phyloP scores from a whole-genome alignment of 1,140 invertebrate species.

The Orchesella cincta region DNA sequence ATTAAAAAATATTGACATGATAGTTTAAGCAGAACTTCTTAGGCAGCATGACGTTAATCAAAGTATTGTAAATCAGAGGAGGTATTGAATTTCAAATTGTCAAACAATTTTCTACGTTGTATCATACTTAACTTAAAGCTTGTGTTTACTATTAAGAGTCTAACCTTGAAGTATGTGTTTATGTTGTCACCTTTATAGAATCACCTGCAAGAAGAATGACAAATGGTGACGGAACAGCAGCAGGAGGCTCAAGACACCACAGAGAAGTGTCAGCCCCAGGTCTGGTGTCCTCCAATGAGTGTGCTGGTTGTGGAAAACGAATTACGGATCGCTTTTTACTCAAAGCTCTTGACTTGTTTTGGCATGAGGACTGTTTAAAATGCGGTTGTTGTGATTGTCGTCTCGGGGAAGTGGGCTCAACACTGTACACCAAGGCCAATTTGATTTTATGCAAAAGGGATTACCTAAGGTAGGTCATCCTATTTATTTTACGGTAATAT shows the following conservation, averaged over 20 bases:
- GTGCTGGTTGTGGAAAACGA: constrained; percentile 49
- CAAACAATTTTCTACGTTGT: too few species aligned
- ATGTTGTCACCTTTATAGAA: too few species aligned
- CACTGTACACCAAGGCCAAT: constrained; percentile 93
- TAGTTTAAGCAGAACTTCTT: too few species aligned
- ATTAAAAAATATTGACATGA: too few species aligned
- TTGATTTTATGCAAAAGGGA: constrained; percentile 96
- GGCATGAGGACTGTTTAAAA: constrained; percentile 98
- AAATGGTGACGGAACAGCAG: constrained; percentile 41
- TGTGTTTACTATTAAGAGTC: too few species aligned
- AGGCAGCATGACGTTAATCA: too few species aligned
- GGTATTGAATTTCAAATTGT: too few species aligned
- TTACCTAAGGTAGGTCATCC: constrained; percentile 89
- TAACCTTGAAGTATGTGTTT: too few species aligned
- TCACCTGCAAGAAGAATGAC: constrained; percentile 39
- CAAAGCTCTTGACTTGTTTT: constrained; percentile 82
- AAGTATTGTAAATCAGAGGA: too few species aligned
- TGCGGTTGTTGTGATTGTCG: constrained; percentile 96
- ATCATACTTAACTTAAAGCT: too few species aligned
- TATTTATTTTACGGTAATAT: too few species aligned
- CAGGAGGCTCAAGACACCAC: constrained; percentile 33
- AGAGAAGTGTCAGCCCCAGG: constrained; percentile 7
- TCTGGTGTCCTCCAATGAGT: constrained; percentile 41
- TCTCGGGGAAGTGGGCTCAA: constrained; percentile 95
- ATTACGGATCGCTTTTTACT: constrained; percentile 50